These are phyloP conservation scores for Corythaixoides concolor DNA, from an alignment of 2,113 vertebrate species.

Conservation along the genomic window DNA sequence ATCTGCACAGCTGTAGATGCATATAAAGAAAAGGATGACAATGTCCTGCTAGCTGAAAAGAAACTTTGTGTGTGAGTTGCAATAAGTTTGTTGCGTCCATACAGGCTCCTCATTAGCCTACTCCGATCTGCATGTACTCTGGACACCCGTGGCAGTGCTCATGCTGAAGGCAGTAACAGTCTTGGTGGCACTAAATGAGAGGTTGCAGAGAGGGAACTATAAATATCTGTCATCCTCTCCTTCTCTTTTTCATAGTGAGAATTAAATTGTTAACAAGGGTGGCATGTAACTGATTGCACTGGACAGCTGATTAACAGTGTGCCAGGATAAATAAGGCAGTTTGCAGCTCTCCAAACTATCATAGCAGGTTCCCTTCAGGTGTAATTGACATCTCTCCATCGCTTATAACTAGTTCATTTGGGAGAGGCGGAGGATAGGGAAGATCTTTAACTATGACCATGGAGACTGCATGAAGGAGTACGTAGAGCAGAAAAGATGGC, in stretches of 20 bases:
- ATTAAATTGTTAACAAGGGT: constrained; percentile 38
- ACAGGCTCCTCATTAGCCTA: not conserved
- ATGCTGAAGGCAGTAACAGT: not conserved
- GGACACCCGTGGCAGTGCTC: not conserved
- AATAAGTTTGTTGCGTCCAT: not conserved
- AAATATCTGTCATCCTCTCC: not conserved
- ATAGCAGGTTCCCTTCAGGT: not conserved
- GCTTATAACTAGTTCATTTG: not conserved
- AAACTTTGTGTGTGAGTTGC: not conserved
- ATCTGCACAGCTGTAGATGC: not conserved
- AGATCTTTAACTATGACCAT: not conserved
- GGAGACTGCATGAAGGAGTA: not conserved
- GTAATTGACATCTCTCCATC: constrained; percentile 18
- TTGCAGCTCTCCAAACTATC: not conserved
- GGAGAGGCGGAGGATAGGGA: not conserved
- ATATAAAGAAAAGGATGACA: not conserved
- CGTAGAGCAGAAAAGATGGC: not conserved
- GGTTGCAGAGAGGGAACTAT: not conserved
- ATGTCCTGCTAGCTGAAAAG: not conserved
- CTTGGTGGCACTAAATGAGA: not conserved
- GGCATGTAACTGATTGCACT: constrained; percentile 19
- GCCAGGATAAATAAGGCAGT: constrained; percentile 19
- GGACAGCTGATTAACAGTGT: constrained; percentile 36
- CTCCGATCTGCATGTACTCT: accelerated
- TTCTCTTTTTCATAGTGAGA: not conserved